phyloP scores from a whole-genome alignment of 2,113 vertebrate species.

The Mellivora capensis region DNA sequence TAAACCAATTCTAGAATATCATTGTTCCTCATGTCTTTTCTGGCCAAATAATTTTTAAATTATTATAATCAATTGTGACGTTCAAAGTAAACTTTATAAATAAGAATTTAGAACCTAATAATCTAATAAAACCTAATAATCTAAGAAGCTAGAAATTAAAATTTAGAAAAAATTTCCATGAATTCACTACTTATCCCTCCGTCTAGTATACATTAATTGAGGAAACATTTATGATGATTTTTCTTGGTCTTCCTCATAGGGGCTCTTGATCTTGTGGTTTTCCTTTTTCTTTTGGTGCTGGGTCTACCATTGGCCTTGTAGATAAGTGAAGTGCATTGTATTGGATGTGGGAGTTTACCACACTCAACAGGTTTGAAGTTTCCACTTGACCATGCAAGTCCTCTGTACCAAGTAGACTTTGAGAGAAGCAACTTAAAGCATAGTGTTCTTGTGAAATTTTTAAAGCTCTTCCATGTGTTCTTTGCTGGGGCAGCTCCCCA shows the following conservation, averaged over 20 bases:
- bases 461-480: neutral
- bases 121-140: too few relatives aligned
- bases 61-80: neutral
- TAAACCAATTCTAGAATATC: neutral
- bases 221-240: neutral
- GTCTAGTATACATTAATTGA: neutral
- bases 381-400: neutral
- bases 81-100: neutral
- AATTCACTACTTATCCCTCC: neutral
- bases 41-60: neutral
- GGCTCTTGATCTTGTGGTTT: neutral
- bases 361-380: neutral
- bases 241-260: neutral
- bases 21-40: neutral
- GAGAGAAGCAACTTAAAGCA: neutral
- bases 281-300: neutral
- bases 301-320: neutral
- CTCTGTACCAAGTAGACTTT: neutral
- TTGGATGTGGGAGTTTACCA: neutral
- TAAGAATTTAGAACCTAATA: neutral
- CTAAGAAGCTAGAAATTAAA: neutral
- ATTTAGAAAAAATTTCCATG: neutral
- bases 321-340: neutral
- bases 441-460: neutral
- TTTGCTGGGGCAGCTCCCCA: neutral